Conservation (phyloP, 1,140 invertebrate species). For the Caenorhabditis inopinata region DNA sequence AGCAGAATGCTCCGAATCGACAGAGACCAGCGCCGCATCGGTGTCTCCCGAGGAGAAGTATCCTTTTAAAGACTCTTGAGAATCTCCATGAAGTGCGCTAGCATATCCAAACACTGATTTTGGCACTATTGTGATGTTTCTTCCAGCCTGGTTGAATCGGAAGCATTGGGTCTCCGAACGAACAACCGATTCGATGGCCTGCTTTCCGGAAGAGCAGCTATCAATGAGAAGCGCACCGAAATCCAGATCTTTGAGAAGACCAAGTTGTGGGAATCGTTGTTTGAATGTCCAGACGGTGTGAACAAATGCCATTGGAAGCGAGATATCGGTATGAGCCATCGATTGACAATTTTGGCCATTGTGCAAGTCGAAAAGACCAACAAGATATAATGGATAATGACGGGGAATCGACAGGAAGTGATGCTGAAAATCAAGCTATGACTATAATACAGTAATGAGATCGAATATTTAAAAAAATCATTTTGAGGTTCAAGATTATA, state of each 20-base stretch:
- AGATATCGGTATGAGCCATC: slow-evolving; percentile 51
- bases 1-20: slow-evolving; percentile 47
- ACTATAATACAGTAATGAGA: no score
- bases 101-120: slow-evolving; percentile 62
- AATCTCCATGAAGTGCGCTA: slow-evolving; percentile 44
- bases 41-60: slow-evolving; percentile 50
- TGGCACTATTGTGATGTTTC: slow-evolving; percentile 59
- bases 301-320: slow-evolving; percentile 59
- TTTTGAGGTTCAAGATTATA: no score
- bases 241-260: slow-evolving; percentile 54
- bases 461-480: no score
- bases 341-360: slow-evolving; percentile 53
- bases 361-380: slow-evolving; percentile 63
- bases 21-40: slow-evolving; percentile 48
- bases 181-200: slow-evolving; percentile 58
- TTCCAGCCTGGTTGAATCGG: slow-evolving; percentile 55
- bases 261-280: slow-evolving; percentile 53
- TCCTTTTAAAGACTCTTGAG: slow-evolving; percentile 44
- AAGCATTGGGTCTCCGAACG: slow-evolving; percentile 59
- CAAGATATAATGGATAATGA: slow-evolving; percentile 58
- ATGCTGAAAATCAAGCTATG: slow-evolving; percentile 40
- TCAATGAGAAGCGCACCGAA: slow-evolving; percentile 62
- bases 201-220: slow-evolving; percentile 49
- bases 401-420: slow-evolving; percentile 57
- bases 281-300: slow-evolving; percentile 59